Evolutionary conservation across 2,797 vertebrate species (phyloP).

Genomic region (Pipistrellus pygmaeus): DNA sequence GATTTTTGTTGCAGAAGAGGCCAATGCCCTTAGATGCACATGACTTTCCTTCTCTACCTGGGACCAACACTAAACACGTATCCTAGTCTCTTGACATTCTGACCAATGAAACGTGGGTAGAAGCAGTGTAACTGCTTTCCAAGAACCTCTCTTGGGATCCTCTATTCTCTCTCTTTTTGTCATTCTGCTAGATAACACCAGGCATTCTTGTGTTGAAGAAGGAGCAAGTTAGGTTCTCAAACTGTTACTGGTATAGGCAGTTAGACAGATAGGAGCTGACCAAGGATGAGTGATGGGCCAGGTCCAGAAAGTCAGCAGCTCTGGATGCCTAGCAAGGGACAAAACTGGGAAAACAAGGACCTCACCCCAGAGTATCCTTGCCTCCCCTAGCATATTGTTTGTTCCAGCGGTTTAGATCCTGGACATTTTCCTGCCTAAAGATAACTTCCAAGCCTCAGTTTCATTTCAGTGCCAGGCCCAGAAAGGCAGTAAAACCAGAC

Average conservation of each 20-base stretch:
- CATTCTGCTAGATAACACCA: not conserved
- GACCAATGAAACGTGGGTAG: not conserved
- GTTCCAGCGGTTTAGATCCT: too few species aligned
- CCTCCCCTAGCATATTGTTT: too few species aligned
- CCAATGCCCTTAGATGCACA: not conserved
- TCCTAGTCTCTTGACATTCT: not conserved
- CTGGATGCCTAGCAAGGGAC: too few species aligned
- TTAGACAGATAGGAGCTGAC: too few species aligned
- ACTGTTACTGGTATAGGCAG: not conserved
- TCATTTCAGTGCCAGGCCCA: too few species aligned
- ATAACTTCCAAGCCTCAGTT: too few species aligned
- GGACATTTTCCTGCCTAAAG: too few species aligned
- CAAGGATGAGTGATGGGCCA: too few species aligned
- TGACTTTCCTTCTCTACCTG: not conserved
- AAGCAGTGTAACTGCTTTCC: not conserved
- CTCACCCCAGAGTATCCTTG: too few species aligned
- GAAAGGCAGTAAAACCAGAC: too few species aligned
- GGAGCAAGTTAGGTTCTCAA: not conserved
- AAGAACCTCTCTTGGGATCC: not conserved
- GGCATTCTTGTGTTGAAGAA: not conserved
- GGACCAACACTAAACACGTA: not conserved
- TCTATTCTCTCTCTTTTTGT: not conserved
- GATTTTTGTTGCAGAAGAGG: not conserved
- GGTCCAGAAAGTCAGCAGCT: too few species aligned
- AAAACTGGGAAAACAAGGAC: too few species aligned